Evolutionary conservation across 2,888 invertebrate species (phyloP), one percentile per base, ranked within the genome.

Genomic region (Tetramorium bicarinatum): DNA sequence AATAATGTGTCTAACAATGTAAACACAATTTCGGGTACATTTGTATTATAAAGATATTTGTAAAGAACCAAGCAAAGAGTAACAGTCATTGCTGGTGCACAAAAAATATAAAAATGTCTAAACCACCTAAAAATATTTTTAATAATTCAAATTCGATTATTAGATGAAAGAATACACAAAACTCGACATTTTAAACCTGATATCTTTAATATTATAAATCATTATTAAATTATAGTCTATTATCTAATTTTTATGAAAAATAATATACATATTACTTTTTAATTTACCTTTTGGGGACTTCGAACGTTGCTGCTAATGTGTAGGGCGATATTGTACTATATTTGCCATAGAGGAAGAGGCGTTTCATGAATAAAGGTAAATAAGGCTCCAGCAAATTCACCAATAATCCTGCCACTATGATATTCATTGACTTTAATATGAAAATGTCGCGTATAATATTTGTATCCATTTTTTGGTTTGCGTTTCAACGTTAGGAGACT

Each of bases 81-180:
- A 0, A 94, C 81, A n/a, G 94, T 93, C 76, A 97, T 96, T 90
- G 96, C 95, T 41, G 96, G 88, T 1, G 96, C 95, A 0, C 98
- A 97, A 92, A 97, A 97, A 8, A 96, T 93, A 93, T 98, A 98
- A 93, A 98, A 98, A 95, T 98, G 98, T 90, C 95, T 96, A 92
- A 98, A 98, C 96, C 97, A 97, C 47, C 96, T 96, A 90, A 80
- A 77, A 89, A 82, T 67, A 74, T 59, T 47, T 41, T 56, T 54
- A 61, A 59, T 66, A 72, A 74, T 81, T 82, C 18, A n/a, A 59
- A 18, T 49, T 72, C 18, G 8, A 18, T 49, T 67, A 56, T 41
- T 29, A 47, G 7, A 29, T 25, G 0, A 77, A 59, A n/a, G 13
- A 54, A n/a, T 44, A 4, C 7, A 56, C 18, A 49, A 8, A 8